Base-by-base conservation (phyloP, 1,140 invertebrate genomes). In the Pogonus chalceus region DNA sequence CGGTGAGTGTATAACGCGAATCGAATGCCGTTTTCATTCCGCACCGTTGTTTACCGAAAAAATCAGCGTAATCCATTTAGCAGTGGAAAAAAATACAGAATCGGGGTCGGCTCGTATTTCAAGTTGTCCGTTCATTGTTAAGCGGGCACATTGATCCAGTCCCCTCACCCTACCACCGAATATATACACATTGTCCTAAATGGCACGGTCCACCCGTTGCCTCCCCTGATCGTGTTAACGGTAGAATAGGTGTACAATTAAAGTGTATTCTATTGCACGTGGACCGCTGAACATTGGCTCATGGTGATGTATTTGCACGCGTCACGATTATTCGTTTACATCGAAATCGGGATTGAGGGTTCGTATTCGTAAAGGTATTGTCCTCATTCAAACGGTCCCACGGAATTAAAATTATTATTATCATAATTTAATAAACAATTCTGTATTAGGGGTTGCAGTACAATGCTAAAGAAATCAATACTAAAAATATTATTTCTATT, bases 191-290 rank as follows among this genome's bases (percentile, higher is more conserved):
- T n/a, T n/a, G n/a, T n/a, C n/a, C n/a, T n/a, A n/a, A n/a, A n/a
- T n/a, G n/a, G n/a, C n/a, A n/a, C n/a, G n/a, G n/a, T n/a, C n/a
- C n/a, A n/a, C n/a, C n/a, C n/a, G n/a, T n/a, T n/a, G n/a, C n/a
- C n/a, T n/a, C n/a, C n/a, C 18, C 9, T 43, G 37, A 4, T 3
- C 18, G 37, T 43, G 37, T 43, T 43, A 43, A 43, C 37, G 37
- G 50, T 31, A 60, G 60, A 64, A 64, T 64, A 62, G 60, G 62
- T 64, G 60, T 52, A 59, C 60, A 64, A 64, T 64, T 64, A 64
- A 62, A 58, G 54, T 54, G 53, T 56, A 64, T 64, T 64, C 60
- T 52, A 37, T 37, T 51, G 56, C 60, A 64, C 58, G 62, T 62
- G 62, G 60, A 55, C 56, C 53, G 56, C 53, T 60, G 52, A 55